Conservation (phyloP, 2,113 vertebrate genomes). For the Nipponia nippon region DNA sequence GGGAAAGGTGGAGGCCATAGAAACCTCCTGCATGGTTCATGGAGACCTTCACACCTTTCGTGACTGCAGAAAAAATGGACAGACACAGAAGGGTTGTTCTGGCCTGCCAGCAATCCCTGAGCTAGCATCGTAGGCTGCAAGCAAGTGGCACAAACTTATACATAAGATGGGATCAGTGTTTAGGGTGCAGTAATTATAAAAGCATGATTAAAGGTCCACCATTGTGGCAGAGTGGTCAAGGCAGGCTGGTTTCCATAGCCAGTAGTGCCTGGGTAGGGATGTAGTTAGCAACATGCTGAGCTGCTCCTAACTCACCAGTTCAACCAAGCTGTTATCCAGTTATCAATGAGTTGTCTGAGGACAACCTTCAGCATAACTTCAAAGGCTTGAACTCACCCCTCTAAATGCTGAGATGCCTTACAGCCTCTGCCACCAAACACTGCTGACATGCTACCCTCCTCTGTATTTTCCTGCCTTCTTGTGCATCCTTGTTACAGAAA, state of each 20-base stretch:
- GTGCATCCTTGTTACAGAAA: not conserved
- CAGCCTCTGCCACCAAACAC: not conserved
- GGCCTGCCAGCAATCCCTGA: not conserved
- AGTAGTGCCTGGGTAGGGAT: not conserved
- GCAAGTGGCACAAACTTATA: fast-evolving
- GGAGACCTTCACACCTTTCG: not conserved
- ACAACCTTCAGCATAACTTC: not conserved
- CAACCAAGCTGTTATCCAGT: not conserved
- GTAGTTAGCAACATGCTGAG: not conserved
- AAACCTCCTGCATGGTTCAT: not conserved
- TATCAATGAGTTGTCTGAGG: not conserved
- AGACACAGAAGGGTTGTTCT: not conserved
- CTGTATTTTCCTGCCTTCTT: not conserved
- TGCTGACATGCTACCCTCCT: not conserved
- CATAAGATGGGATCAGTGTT: not conserved
- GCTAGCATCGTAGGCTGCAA: fast-evolving
- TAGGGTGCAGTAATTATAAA: not conserved
- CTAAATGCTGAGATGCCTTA: not conserved
- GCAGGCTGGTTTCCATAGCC: not conserved
- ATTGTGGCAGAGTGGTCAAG: not conserved
- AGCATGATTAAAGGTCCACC: not conserved
- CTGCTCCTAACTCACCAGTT: not conserved
- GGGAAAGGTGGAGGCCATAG: not conserved
- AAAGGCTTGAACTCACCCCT: not conserved
- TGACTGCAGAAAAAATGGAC: not conserved